Evolutionary conservation across 2,888 invertebrate species (phyloP).

Genomic region (Mycogona germanica): DNA sequence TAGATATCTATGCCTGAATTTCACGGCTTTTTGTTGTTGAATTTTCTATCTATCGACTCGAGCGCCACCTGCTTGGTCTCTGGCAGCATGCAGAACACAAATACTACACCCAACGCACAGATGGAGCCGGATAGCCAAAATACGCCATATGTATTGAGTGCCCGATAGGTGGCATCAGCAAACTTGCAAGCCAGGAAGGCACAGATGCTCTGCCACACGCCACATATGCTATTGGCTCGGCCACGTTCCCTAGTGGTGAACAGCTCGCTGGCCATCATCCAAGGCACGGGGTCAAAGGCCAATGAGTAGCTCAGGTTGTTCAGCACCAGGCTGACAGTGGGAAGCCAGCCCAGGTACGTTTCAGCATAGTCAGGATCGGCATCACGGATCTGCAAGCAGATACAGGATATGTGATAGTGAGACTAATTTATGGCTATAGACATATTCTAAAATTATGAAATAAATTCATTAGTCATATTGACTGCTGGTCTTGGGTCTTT

Average conservation of each 20-base stretch:
- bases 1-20: too few relatives aligned
- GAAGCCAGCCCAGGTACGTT: conserved; percentile 3
- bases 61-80: conserved; percentile 5
- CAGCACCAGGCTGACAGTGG: not conserved
- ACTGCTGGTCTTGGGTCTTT: too few relatives aligned
- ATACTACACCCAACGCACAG: not conserved
- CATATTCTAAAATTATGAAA: conserved; percentile 4
- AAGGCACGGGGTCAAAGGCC: conserved; percentile 14
- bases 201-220: not conserved
- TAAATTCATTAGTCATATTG: too few relatives aligned
- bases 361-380: not conserved
- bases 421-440: too few relatives aligned
- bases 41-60: too few relatives aligned
- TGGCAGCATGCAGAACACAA: conserved; percentile 7
- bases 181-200: conserved; percentile 2
- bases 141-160: not conserved
- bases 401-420: too few relatives aligned
- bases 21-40: not conserved
- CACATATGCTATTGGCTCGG: not conserved
- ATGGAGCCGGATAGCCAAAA: conserved; percentile 3
- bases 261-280: conserved; percentile 3
- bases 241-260: conserved; percentile 1
- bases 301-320: conserved; percentile 6
- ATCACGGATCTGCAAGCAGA: too few relatives aligned
- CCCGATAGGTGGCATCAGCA: not conserved